Conservation (phyloP, 2,888 invertebrate species). For the Leucophenga montana region DNA sequence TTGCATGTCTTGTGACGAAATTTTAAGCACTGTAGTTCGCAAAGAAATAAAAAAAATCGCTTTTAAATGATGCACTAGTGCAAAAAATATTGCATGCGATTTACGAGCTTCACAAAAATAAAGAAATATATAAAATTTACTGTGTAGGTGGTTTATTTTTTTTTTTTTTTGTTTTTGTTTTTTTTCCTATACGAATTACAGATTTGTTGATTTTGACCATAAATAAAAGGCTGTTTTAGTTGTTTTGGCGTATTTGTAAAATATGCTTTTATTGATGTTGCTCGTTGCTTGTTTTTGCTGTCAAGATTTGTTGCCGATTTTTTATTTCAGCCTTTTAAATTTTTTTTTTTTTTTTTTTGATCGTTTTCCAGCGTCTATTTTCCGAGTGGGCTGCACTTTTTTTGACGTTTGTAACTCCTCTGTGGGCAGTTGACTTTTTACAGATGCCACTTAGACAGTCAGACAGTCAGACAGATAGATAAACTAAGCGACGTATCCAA, state of each 20-base stretch:
- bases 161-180: neutral
- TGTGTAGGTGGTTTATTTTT: neutral
- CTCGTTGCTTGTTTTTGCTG: slow-evolving; percentile 7
- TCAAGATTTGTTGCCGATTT: slow-evolving; percentile 8
- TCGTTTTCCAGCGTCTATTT: slow-evolving; percentile 1
- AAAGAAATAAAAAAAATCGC: slow-evolving; percentile 18
- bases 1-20: slow-evolving; percentile 22
- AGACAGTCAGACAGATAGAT: neutral
- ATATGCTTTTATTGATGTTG: slow-evolving; percentile 20
- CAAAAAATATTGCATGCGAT: neutral
- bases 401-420: neutral
- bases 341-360: neutral
- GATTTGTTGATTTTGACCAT: slow-evolving; percentile 29
- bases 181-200: slow-evolving; percentile 6
- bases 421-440: slow-evolving; percentile 19
- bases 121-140: too few species aligned
- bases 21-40: slow-evolving; percentile 10
- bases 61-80: slow-evolving; percentile 25
- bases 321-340: neutral
- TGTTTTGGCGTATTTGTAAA: slow-evolving; percentile 18
- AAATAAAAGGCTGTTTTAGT: slow-evolving; percentile 22
- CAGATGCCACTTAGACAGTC: slow-evolving; percentile 9
- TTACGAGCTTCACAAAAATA: neutral
- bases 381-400: slow-evolving; percentile 12
- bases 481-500: too few species aligned